Conservation (phyloP, 2,113 vertebrate species). For the Theropithecus gelada region DNA sequence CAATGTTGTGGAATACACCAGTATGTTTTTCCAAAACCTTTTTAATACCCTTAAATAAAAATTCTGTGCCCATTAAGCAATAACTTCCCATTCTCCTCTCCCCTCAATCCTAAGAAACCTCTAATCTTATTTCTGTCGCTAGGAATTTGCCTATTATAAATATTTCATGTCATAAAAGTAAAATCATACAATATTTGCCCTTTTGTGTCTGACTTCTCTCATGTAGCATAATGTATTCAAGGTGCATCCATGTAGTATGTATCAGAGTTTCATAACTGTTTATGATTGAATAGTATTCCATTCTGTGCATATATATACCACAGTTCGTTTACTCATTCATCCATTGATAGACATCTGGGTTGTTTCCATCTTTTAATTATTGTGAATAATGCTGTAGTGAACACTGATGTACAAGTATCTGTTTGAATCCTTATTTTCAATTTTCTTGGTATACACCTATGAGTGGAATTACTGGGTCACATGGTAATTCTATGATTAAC, state of each 20-base stretch:
- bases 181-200: neutral
- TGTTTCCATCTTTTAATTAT: neutral
- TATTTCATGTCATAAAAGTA: neutral
- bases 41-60: neutral
- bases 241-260: neutral
- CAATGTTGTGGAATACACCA: neutral
- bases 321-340: neutral
- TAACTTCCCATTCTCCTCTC: neutral
- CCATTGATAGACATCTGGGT: neutral
- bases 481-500: neutral
- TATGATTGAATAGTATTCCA: neutral
- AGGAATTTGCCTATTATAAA: neutral
- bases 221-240: neutral
- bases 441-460: neutral
- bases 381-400: neutral
- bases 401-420: neutral
- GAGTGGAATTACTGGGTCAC: neutral
- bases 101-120: neutral
- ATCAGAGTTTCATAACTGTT: neutral
- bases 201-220: neutral
- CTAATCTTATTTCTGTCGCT: slow-evolving; percentile 2
- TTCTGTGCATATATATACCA: neutral
- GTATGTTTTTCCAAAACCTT: neutral
- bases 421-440: neutral
- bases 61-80: neutral